Evolutionary conservation across 2,797 vertebrate genomes (phyloP).

Genomic region (Melanotaenia trifasciata): DNA sequence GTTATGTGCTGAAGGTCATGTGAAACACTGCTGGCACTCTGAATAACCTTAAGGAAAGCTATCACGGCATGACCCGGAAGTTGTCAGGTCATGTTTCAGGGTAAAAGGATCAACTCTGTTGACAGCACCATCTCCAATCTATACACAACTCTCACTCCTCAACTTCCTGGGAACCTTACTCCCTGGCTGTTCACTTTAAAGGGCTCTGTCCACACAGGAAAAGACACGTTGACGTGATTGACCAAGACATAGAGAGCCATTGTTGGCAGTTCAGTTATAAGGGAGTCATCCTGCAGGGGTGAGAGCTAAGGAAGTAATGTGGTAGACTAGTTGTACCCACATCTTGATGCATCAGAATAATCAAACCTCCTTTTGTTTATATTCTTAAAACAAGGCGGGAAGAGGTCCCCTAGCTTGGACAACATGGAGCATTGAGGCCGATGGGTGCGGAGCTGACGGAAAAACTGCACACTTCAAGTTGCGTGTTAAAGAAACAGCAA

Average conservation of each 20-base stretch:
- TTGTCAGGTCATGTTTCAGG: slow-evolving; percentile 74
- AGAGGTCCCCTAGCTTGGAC: slow-evolving; percentile 50
- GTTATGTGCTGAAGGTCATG: slow-evolving; percentile 77
- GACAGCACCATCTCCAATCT: slow-evolving; percentile 69
- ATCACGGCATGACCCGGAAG: slow-evolving; percentile 76
- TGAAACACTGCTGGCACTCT: slow-evolving; percentile 78
- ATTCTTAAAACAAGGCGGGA: slow-evolving; percentile 38
- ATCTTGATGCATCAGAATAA: slow-evolving; percentile 50
- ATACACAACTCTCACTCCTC: slow-evolving; percentile 71
- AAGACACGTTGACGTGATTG: slow-evolving; percentile 50
- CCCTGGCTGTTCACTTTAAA: slow-evolving; percentile 60
- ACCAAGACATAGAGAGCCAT: slow-evolving; percentile 61
- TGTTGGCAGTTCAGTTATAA: slow-evolving; percentile 50
- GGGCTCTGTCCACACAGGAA: slow-evolving; percentile 60
- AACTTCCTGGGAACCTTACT: slow-evolving; percentile 69
- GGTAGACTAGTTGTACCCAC: slow-evolving; percentile 48
- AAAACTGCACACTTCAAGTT: slow-evolving; percentile 79
- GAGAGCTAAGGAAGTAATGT: slow-evolving; percentile 49
- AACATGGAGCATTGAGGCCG: slow-evolving; percentile 18
- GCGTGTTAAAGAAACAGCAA: slow-evolving; percentile 83
- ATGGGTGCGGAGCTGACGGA: slow-evolving; percentile 51
- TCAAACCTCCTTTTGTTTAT: slow-evolving; percentile 44
- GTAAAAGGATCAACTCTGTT: slow-evolving; percentile 72
- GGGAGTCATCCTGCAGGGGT: slow-evolving; percentile 46
- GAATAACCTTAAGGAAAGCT: slow-evolving; percentile 74